These are phyloP conservation scores for Rhodeus uyekii DNA, from an alignment of 2,797 vertebrate species.

Conservation along the genomic window DNA sequence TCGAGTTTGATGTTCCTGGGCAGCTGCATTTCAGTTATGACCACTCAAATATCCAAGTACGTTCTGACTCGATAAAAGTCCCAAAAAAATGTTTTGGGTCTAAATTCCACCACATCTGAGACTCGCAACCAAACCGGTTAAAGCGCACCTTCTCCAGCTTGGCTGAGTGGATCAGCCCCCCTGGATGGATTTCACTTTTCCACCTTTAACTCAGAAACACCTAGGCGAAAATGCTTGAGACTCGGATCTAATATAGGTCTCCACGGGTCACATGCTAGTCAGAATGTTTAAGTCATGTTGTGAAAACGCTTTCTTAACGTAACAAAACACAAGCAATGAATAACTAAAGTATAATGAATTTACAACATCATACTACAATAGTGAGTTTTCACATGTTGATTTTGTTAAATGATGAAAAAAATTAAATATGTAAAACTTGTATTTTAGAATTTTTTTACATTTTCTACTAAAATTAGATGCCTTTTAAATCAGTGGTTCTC, in stretches of 20 bases:
- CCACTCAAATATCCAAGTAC: too few species aligned
- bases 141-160: not conserved
- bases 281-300: not conserved
- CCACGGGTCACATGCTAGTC: not conserved
- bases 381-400: not conserved
- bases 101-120: not conserved
- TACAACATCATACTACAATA: not conserved
- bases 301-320: not conserved
- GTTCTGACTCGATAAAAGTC: not conserved
- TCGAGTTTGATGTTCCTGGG: too few species aligned
- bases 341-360: not conserved
- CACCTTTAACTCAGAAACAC: not conserved
- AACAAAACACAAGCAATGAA: not conserved
- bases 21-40: too few species aligned
- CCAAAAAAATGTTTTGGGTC: not conserved
- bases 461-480: not conserved
- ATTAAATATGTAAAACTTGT: not conserved
- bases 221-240: not conserved
- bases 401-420: not conserved
- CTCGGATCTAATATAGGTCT: not conserved
- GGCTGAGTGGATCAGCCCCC: not conserved
- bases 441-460: not conserved
- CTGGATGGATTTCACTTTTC: not conserved
- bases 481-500: not conserved
- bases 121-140: not conserved